Evolutionary conservation across 2,888 invertebrate species (phyloP).

Genomic region (Troides helena): DNA sequence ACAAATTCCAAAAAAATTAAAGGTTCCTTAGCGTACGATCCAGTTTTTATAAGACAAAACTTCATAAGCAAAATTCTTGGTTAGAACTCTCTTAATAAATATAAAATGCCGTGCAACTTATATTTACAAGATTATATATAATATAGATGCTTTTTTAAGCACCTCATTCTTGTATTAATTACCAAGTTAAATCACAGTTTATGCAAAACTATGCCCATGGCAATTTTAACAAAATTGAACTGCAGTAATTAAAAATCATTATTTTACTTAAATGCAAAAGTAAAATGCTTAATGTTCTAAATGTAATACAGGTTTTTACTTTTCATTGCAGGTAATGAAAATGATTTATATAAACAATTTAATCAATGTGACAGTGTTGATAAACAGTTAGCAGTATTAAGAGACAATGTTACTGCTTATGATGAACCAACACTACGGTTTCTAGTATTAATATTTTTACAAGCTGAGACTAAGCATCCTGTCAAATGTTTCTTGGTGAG

Average conservation of each 20-base stretch:
- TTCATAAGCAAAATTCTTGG: constrained; percentile 28
- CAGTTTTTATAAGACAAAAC: constrained; percentile 41
- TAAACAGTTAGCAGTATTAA: constrained; percentile 54
- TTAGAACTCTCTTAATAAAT: constrained; percentile 25
- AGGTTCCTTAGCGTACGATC: constrained; percentile 46
- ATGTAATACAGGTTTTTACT: no score
- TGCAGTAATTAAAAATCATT: no score
- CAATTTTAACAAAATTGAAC: no score
- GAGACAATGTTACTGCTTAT: constrained; percentile 41
- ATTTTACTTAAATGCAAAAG: no score
- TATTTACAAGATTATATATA: no score
- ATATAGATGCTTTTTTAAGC: no score
- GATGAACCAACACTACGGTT: constrained; percentile 43
- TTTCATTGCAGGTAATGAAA: constrained; percentile 38
- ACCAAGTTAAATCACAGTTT: neutral
- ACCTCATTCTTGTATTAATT: neutral
- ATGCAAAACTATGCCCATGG: no score
- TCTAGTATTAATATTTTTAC: constrained; percentile 52
- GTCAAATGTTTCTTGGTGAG: constrained; percentile 63
- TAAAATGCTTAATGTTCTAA: no score
- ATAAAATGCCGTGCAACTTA: no score
- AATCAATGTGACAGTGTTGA: constrained; percentile 46
- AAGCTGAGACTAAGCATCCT: constrained; percentile 65
- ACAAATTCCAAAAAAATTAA: constrained; percentile 51
- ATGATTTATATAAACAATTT: constrained; percentile 42